A percentile compares a stretch with the other conserved stretches of the same genome.
Conservation (phyloP, 2,113 vertebrate species). For the Laticauda laticaudata region DNA sequence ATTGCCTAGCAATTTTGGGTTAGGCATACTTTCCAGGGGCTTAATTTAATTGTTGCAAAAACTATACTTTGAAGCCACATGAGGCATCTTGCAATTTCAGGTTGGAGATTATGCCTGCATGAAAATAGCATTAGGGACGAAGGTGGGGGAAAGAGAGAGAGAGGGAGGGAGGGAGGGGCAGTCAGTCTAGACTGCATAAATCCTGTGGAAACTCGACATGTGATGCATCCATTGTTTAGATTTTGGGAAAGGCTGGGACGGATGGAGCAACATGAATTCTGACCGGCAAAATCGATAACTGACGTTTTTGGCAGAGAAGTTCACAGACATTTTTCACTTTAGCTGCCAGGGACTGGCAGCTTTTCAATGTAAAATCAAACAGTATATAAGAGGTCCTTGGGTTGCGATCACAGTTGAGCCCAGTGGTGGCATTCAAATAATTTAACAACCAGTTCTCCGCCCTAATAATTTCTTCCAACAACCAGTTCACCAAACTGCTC, state of each 20-base stretch:
- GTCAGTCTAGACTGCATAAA: not conserved
- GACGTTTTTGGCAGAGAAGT: not conserved
- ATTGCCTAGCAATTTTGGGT: not conserved
- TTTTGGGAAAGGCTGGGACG: not conserved
- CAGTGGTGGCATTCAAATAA: too few relatives aligned
- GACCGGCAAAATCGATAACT: not conserved
- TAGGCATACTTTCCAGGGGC: constrained; percentile 9
- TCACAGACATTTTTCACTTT: not conserved
- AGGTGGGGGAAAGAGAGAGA: not conserved
- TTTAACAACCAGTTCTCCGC: too few relatives aligned
- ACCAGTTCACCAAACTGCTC: too few relatives aligned
- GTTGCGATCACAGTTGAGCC: too few relatives aligned
- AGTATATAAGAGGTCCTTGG: too few relatives aligned
- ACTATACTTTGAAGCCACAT: constrained; percentile 1
- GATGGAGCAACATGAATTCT: not conserved
- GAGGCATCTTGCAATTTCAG: not conserved
- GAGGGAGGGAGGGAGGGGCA: not conserved
- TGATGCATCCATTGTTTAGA: not conserved
- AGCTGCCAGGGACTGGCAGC: not conserved
- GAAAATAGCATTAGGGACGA: not conserved
- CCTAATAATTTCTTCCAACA: too few relatives aligned
- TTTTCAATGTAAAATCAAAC: not conserved
- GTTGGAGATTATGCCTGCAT: not conserved
- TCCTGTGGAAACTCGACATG: not conserved
- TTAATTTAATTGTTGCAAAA: not conserved